phyloP scores from a whole-genome alignment of 2,113 vertebrate genomes.

The Candoia aspera region DNA sequence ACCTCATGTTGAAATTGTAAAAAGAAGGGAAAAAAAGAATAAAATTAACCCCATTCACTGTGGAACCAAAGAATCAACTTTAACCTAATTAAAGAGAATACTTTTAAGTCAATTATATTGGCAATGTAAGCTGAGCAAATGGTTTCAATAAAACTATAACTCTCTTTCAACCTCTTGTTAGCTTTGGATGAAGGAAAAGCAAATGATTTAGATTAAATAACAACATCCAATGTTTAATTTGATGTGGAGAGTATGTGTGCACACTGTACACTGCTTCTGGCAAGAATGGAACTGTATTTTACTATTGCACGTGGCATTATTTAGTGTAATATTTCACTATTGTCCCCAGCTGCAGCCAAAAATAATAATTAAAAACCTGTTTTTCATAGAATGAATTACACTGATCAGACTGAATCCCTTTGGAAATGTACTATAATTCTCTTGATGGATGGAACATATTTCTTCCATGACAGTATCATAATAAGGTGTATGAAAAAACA shows the following conservation, averaged over 20 bases:
- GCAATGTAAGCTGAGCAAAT: slow-evolving; percentile 68
- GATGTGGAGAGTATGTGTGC: slow-evolving; percentile 23
- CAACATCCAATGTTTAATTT: slow-evolving; percentile 65
- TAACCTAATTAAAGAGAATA: slow-evolving; percentile 71
- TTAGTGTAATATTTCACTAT: slow-evolving; percentile 74
- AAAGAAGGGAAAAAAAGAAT: slow-evolving; percentile 46
- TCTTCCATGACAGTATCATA: slow-evolving; percentile 63
- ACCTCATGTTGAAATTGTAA: slow-evolving; percentile 27
- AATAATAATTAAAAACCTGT: slow-evolving; percentile 71
- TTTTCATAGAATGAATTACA: slow-evolving; percentile 70
- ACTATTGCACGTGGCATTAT: slow-evolving; percentile 75
- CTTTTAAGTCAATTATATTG: slow-evolving; percentile 74
- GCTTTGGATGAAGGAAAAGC: slow-evolving; percentile 70
- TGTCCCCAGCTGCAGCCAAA: slow-evolving; percentile 66
- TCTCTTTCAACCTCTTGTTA: slow-evolving; percentile 70
- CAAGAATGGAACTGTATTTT: slow-evolving; percentile 57
- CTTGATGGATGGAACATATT: slow-evolving; percentile 67
- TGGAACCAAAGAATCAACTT: slow-evolving; percentile 67
- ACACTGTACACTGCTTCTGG: slow-evolving; percentile 60
- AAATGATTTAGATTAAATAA: slow-evolving; percentile 70
- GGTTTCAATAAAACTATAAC: slow-evolving; percentile 74
- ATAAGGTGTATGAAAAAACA: slow-evolving; percentile 32
- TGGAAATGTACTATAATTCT: slow-evolving; percentile 71
- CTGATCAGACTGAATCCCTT: slow-evolving; percentile 55
- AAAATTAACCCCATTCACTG: slow-evolving; percentile 60